phyloP scores from a whole-genome alignment of 1,140 invertebrate genomes.

The Sinella curviseta region DNA sequence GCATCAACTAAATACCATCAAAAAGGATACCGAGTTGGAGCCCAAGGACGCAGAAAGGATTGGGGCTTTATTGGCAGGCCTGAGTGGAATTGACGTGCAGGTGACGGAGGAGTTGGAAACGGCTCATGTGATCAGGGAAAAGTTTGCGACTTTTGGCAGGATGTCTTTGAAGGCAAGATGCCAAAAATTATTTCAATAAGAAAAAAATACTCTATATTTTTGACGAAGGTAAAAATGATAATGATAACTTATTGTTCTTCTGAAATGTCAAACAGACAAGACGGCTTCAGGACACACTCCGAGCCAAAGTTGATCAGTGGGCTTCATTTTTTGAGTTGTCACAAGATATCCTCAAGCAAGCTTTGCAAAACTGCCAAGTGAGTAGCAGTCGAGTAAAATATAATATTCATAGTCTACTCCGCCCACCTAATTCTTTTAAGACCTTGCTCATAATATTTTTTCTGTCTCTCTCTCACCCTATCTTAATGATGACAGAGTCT shows the following conservation, averaged over 20 bases:
- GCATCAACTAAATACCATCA: slow-evolving; percentile 45
- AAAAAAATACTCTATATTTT: not conserved
- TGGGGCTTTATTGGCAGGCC: slow-evolving; percentile 66
- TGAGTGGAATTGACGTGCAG: slow-evolving; percentile 67
- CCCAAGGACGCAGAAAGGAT: slow-evolving; percentile 72
- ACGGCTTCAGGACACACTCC: slow-evolving; percentile 46
- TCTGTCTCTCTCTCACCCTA: not conserved
- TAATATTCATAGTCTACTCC: not conserved
- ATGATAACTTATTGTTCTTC: too few relatives aligned
- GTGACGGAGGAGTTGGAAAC: slow-evolving; percentile 73
- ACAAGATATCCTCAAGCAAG: slow-evolving; percentile 48
- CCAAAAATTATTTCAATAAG: not conserved
- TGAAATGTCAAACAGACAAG: slow-evolving; percentile 29
- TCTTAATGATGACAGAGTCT: slow-evolving; percentile 32
- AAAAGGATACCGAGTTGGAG: slow-evolving; percentile 71
- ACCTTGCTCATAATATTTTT: too few relatives aligned
- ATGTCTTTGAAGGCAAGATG: slow-evolving; percentile 44
- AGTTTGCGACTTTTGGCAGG: slow-evolving; percentile 56
- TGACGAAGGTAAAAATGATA: too few relatives aligned
- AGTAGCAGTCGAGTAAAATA: not conserved
- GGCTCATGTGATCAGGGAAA: slow-evolving; percentile 68
- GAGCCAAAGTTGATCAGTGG: slow-evolving; percentile 48
- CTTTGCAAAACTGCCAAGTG: slow-evolving; percentile 48
- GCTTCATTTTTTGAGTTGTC: slow-evolving; percentile 49
- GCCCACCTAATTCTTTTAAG: not conserved